phyloP scores from a whole-genome alignment of 2,113 vertebrate species.

The Empidonax alnorum region DNA sequence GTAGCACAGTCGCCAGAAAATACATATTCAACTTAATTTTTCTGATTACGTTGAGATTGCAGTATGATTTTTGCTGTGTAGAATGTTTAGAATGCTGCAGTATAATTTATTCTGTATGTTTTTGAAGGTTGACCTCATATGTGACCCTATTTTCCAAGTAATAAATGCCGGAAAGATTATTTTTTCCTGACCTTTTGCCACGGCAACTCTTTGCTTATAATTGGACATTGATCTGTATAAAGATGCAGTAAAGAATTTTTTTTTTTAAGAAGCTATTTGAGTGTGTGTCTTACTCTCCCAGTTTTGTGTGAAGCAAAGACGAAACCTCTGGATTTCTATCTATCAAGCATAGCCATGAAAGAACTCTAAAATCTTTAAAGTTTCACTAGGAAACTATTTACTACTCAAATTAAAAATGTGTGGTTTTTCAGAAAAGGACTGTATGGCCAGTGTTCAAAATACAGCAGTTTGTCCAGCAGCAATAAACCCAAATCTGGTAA shows the following conservation, averaged over 20 bases:
- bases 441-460: background rate
- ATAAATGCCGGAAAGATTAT: conserved; percentile 53
- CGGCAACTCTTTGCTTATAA: conserved; percentile 53
- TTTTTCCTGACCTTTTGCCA: conserved; percentile 57
- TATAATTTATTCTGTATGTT: conserved; percentile 67
- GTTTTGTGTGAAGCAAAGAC: background rate
- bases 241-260: background rate
- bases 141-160: conserved; percentile 66
- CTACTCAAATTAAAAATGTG: background rate
- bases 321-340: background rate
- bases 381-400: background rate
- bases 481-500: background rate
- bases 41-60: conserved; percentile 35
- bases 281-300: background rate
- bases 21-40: conserved; percentile 53
- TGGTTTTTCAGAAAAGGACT: background rate
- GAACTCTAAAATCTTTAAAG: background rate
- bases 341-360: background rate
- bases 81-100: conserved; percentile 40
- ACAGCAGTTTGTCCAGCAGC: background rate
- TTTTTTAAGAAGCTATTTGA: background rate
- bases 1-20: conserved; percentile 51
- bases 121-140: conserved; percentile 72
- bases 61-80: conserved; percentile 2
- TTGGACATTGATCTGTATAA: conserved; percentile 69